These are phyloP conservation scores for Chydorus sphaericus DNA, from an alignment of 2,888 invertebrate species.

Conservation along the genomic window DNA sequence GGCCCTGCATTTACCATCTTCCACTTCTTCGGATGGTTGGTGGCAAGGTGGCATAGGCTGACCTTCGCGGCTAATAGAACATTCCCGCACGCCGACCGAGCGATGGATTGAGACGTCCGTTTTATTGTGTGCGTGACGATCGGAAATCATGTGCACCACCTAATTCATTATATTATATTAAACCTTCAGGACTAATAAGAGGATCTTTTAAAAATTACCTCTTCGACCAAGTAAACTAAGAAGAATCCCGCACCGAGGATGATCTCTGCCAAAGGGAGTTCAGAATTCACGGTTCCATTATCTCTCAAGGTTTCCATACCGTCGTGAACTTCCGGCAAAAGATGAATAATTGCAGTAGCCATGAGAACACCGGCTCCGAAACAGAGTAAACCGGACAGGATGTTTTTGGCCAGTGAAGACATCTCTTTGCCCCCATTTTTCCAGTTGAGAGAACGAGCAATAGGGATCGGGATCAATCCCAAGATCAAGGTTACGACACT, in stretches of 20 bases:
- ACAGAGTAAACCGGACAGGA: conserved; percentile 53
- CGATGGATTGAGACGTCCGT: conserved; percentile 34
- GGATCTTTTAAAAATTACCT: too few relatives aligned
- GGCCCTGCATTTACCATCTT: not conserved
- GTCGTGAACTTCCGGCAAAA: conserved; percentile 63
- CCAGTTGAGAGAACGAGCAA: conserved; percentile 32
- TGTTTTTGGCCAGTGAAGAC: conserved; percentile 14
- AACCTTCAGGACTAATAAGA: too few relatives aligned
- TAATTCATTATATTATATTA: too few relatives aligned
- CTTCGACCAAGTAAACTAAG: conserved; percentile 61
- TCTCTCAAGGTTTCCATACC: conserved; percentile 40
- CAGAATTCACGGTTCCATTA: conserved; percentile 31
- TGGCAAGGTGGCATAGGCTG: conserved; percentile 7
- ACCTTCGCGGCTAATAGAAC: conserved; percentile 23
- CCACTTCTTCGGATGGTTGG: not conserved
- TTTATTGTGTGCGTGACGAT: conserved; percentile 15
- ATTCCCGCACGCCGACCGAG: conserved; percentile 38
- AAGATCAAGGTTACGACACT: conserved; percentile 57
- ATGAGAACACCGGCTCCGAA: conserved; percentile 73
- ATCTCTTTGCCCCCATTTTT: conserved; percentile 9
- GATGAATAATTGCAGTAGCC: conserved; percentile 50
- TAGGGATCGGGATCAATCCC: conserved; percentile 50
- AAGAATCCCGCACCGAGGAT: conserved; percentile 62
- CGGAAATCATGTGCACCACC: conserved; percentile 46
- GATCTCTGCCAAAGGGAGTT: conserved; percentile 50